Base-by-base conservation (phyloP, 2,888 invertebrate genomes). In the Agonopterix arenella region DNA sequence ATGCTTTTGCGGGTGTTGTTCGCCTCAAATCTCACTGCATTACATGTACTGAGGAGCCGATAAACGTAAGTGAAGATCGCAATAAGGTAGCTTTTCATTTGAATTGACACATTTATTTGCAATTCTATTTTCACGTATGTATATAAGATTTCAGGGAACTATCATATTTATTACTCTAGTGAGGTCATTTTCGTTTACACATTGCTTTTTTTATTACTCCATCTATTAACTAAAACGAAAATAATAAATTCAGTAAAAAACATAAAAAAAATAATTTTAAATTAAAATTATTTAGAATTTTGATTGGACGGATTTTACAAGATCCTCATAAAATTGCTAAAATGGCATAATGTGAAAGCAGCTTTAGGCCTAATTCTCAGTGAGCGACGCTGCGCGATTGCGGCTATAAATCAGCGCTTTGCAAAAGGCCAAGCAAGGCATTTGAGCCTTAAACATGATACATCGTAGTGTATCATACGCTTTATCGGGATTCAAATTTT, bases 191-290 rank as follows among this genome's bases (percentile, higher is more conserved):
- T 28, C 44, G 40, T 40, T 28, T 28, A 28, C 28, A 40, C 40
- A n/a, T 40, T 40, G 40, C 9, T 10, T 40, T 40, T 8, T 28
- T 28, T n/a, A 40, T 40, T 40, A 40, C 8, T 40, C 10, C n/a
- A 40, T 40, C 40, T 28, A 40, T 40, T 1, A 40, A n/a, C n/a
- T 40, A 40, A 40, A 40, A 40, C 9, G 9, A 40, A 40, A 40
- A 40, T n/a, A n/a, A 40, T n/a, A 40, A 46, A 5, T 45, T 16
- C 18, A 46, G 42, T 46, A 40, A 18, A 50, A 40, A 40, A 45
- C n/a, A 13, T 46, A 16, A 16, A 46, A 38, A 18, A 41, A 38
- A 50, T 37, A 38, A 11, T 43, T 46, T 49, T 40, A 50, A 11
- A 11, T 40, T 28, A 11, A 46, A n/a, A 42, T 37, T 43, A 45